Evolutionary conservation across 2,113 vertebrate species (phyloP).

Genomic region (Typhlomys cinereus): DNA sequence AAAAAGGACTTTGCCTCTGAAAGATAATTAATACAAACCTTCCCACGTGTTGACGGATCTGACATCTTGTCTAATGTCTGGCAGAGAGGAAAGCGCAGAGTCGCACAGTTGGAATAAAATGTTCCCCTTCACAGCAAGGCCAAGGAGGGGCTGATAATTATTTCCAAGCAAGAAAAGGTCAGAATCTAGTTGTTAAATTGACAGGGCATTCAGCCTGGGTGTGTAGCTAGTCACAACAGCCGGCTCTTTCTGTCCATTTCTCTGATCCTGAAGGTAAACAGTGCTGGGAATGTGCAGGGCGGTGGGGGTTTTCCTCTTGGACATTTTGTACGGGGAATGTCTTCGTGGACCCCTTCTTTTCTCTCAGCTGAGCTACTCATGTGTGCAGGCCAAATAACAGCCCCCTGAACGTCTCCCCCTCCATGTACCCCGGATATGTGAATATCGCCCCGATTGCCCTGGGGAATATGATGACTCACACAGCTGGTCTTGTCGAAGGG

Average conservation of each 20-base stretch:
- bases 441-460: not conserved
- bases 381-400: not conserved
- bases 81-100: conserved; percentile 77
- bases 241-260: conserved; percentile 70
- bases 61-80: conserved; percentile 76
- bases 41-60: conserved; percentile 65
- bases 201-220: conserved; percentile 55
- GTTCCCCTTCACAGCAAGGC: conserved; percentile 79
- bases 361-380: not conserved
- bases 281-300: conserved; percentile 19
- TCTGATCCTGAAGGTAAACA: conserved; percentile 62
- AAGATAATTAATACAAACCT: conserved; percentile 83
- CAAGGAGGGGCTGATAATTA: conserved; percentile 80
- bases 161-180: conserved; percentile 83
- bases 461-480: not conserved
- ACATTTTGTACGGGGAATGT: not conserved
- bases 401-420: not conserved
- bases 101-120: conserved; percentile 80
- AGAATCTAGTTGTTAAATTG: conserved; percentile 77
- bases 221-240: conserved; percentile 55
- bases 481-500: not conserved
- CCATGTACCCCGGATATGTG: not conserved
- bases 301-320: not conserved
- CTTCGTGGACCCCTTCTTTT: not conserved
- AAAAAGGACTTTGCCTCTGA: conserved; percentile 70